Conservation (phyloP, 2,113 vertebrate genomes). For the Tetrao urogallus region DNA sequence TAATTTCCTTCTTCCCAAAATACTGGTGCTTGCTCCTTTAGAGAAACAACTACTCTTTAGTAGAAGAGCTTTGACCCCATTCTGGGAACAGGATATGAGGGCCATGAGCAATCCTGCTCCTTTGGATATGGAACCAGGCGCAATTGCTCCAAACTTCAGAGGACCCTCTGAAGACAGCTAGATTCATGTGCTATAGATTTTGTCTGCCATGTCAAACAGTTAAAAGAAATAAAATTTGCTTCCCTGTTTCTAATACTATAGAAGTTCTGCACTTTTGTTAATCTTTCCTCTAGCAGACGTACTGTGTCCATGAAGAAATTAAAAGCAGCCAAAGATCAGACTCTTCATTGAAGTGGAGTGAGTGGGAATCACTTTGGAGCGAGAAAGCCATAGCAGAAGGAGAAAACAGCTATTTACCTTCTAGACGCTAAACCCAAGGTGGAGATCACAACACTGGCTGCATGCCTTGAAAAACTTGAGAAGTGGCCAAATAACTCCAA, state of each 20-base stretch:
- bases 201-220: neutral
- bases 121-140: neutral
- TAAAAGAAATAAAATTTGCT: neutral
- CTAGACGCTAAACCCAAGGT: neutral
- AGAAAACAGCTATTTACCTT: conserved; percentile 1
- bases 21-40: neutral
- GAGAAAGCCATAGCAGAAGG: neutral
- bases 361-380: neutral
- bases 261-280: neutral
- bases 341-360: neutral
- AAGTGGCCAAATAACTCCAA: neutral
- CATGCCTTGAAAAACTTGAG: conserved; percentile 9
- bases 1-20: neutral
- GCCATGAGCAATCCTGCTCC: neutral
- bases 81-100: too few relatives aligned
- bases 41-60: neutral
- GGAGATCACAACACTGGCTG: neutral
- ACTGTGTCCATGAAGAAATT: neutral
- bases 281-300: neutral
- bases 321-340: neutral
- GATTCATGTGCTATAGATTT: neutral
- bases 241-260: neutral
- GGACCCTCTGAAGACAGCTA: neutral
- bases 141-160: neutral
- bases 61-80: neutral